Conservation (phyloP, 2,888 invertebrate genomes). For the Hirtodrosophila trivittata region DNA sequence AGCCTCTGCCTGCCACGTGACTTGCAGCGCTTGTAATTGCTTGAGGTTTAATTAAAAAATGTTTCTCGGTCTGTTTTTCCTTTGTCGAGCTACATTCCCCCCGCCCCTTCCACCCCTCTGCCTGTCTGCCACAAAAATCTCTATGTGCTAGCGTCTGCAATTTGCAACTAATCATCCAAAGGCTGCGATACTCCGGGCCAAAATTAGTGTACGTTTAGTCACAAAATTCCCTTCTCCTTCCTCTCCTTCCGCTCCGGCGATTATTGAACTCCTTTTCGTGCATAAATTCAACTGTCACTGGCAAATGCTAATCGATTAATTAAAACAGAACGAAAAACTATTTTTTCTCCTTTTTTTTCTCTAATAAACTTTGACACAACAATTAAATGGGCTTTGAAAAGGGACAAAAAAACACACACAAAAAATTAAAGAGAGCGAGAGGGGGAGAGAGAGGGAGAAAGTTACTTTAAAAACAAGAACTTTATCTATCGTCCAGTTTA, state of each 20-base stretch:
- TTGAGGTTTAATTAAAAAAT: constrained; percentile 77
- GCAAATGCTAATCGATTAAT: constrained; percentile 65
- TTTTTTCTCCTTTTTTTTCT: too few relatives aligned
- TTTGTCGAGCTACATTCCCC: not conserved
- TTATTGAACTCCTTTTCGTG: too few relatives aligned
- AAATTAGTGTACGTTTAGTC: constrained; percentile 28
- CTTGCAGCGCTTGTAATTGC: constrained; percentile 71
- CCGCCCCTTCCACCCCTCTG: too few relatives aligned
- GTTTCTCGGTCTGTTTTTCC: constrained; percentile 53
- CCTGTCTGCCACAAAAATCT: constrained; percentile 22
- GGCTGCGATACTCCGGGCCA: constrained; percentile 7
- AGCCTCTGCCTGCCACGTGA: constrained; percentile 55
- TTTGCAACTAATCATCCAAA: constrained; percentile 42
- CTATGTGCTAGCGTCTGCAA: constrained; percentile 9
- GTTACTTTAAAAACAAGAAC: constrained; percentile 41
- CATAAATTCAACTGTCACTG: constrained; percentile 50
- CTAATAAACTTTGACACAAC: constrained; percentile 49
- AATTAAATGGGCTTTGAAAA: constrained; percentile 46
- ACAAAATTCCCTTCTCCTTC: too few relatives aligned
- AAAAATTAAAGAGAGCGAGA: not conserved
- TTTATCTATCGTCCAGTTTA: constrained; percentile 35
- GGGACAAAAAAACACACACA: not conserved
- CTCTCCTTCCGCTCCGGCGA: too few relatives aligned
- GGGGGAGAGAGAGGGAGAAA: not conserved
- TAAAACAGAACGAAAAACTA: constrained; percentile 28